A percentile compares a stretch with the other conserved stretches of the same genome.
These are phyloP conservation scores for Lasioglossum baleicum DNA, from an alignment of 1,140 invertebrate species.

Conservation along the genomic window DNA sequence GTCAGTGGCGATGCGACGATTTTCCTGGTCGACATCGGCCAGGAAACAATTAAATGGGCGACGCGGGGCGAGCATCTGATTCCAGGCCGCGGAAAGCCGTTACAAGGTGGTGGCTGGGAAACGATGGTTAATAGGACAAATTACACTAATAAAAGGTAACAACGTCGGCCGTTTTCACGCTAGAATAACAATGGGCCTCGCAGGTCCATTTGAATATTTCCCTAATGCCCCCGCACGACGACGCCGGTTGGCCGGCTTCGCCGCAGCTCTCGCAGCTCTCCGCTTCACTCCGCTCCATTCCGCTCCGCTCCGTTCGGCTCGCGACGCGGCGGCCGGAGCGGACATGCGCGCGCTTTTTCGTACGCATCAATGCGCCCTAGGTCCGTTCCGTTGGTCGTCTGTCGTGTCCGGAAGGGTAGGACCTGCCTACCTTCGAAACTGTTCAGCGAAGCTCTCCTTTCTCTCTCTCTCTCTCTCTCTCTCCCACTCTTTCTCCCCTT, in stretches of 20 bases:
- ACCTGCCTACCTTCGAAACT: conserved; percentile 50
- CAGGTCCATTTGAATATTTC: conserved; percentile 75
- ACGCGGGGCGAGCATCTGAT: neutral
- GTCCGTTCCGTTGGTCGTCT: conserved; percentile 67
- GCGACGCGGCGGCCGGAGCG: conserved; percentile 27
- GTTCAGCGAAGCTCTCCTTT: conserved; percentile 40
- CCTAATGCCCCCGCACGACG: conserved; percentile 63
- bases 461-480: conserved; percentile 25
- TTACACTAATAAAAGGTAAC: conserved; percentile 76
- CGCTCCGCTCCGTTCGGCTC: neutral
- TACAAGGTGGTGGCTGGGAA: conserved; percentile 65
- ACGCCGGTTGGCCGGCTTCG: conserved; percentile 4
- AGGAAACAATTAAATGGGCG: conserved; percentile 4
- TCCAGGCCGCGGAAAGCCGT: conserved; percentile 42
- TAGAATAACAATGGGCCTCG: conserved; percentile 74
- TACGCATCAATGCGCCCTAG: conserved; percentile 72
- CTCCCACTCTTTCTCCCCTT: neutral
- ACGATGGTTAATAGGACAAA: conserved; percentile 75
- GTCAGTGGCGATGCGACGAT: neutral
- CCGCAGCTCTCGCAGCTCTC: too few relatives aligned
- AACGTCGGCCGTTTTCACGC: conserved; percentile 75
- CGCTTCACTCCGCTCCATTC: too few relatives aligned
- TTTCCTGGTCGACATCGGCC: neutral
- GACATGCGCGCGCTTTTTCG: conserved; percentile 74
- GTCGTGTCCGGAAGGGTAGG: conserved; percentile 69